These are phyloP conservation scores for Acrobasis consociella DNA, from an alignment of 2,888 invertebrate species.

Conservation along the genomic window DNA sequence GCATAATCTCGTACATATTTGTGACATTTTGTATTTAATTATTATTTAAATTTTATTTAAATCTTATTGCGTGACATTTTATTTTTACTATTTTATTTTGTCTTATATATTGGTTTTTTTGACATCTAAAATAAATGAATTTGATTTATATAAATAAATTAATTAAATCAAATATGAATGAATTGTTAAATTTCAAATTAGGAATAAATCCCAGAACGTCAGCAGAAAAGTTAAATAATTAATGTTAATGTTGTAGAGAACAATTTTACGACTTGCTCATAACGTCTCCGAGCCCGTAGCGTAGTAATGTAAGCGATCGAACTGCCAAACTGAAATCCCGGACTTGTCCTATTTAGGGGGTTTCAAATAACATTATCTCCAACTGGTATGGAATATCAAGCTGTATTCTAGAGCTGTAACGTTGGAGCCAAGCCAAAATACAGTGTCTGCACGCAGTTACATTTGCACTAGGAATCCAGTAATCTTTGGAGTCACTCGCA, in stretches of 20 bases:
- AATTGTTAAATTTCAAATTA: not conserved
- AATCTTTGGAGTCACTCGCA: constrained; percentile 40
- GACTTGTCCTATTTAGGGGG: constrained; percentile 27
- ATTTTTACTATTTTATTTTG: too few species aligned
- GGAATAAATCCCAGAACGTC: not conserved
- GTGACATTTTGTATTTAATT: too few species aligned
- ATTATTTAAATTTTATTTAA: too few species aligned
- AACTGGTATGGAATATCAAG: constrained; percentile 44
- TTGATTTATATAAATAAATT: too few species aligned
- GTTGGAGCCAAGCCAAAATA: constrained; percentile 67
- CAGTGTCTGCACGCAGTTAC: constrained; percentile 67
- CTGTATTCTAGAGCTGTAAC: constrained; percentile 56
- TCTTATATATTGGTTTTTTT: too few species aligned
- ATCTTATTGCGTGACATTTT: too few species aligned
- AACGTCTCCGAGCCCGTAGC: constrained; percentile 6
- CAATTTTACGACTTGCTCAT: constrained; percentile 19
- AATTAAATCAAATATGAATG: not conserved
- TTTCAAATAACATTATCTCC: constrained; percentile 40
- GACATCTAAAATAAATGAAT: too few species aligned
- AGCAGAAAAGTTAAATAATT: constrained; percentile 25
- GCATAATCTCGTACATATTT: too few species aligned
- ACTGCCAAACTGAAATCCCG: constrained; percentile 18
- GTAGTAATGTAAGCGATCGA: constrained; percentile 14
- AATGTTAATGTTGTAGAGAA: constrained; percentile 40
- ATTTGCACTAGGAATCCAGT: constrained; percentile 55